phyloP scores from a whole-genome alignment of 1,140 invertebrate species.

The Geopemphigus sp. region DNA sequence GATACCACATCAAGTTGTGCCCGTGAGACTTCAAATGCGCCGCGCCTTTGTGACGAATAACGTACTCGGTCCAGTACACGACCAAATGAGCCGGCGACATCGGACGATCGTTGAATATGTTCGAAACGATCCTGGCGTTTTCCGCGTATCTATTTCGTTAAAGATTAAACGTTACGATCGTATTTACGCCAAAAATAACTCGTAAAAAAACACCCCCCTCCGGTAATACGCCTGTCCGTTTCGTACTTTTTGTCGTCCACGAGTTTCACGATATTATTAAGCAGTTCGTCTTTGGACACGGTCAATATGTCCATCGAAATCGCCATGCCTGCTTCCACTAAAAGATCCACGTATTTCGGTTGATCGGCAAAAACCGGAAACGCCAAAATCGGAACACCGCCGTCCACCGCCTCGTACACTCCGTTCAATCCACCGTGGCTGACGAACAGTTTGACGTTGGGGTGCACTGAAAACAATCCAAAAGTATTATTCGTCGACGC shows the following conservation, averaged over 20 bases:
- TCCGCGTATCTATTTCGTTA: neutral
- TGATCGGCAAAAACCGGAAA: constrained; percentile 69
- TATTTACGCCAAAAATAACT: neutral
- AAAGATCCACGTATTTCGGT: constrained; percentile 56
- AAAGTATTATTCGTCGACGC: neutral
- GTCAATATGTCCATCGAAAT: constrained; percentile 55
- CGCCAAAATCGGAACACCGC: constrained; percentile 67
- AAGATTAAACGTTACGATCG: neutral
- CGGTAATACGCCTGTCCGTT: no score
- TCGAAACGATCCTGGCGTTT: neutral
- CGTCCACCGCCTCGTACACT: constrained; percentile 68
- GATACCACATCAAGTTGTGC: constrained; percentile 57
- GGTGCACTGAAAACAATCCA: constrained; percentile 59
- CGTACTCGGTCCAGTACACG: constrained; percentile 69
- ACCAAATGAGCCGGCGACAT: constrained; percentile 63
- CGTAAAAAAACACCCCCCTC: no score
- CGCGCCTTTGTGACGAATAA: constrained; percentile 62
- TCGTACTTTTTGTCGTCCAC: constrained; percentile 4
- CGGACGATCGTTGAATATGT: constrained; percentile 60
- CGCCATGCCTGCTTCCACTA: constrained; percentile 54
- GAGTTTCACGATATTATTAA: neutral
- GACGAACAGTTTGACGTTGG: constrained; percentile 67
- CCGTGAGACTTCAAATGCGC: constrained; percentile 58
- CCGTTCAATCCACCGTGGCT: constrained; percentile 70
- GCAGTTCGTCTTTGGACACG: constrained; percentile 53